Evolutionary conservation across 1,140 invertebrate species (phyloP).

Genomic region (Macrosteles quadrilineatus): DNA sequence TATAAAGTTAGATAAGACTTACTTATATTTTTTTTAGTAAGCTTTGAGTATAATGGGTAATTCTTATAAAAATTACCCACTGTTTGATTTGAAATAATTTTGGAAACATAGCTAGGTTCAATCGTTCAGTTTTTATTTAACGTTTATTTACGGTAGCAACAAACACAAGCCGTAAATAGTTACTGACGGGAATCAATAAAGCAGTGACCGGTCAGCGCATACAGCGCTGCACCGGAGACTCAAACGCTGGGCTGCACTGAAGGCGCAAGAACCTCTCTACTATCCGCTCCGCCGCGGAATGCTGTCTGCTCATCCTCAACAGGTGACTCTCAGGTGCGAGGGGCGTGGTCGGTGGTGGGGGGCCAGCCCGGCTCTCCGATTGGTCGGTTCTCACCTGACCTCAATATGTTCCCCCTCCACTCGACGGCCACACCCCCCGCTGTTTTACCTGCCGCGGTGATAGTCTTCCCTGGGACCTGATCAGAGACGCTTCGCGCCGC

Average conservation of each 20-base stretch:
- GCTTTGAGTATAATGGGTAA: no score
- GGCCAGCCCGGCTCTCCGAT: background rate
- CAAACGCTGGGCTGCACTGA: background rate
- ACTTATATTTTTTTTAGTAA: no score
- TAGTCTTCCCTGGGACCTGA: slow-evolving; percentile 13
- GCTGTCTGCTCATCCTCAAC: slow-evolving; percentile 25
- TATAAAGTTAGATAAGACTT: no score
- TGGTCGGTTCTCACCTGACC: slow-evolving; percentile 20
- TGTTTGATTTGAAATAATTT: no score
- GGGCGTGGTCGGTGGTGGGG: slow-evolving; percentile 16
- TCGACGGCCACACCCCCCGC: background rate
- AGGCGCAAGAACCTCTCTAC: background rate
- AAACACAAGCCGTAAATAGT: no score
- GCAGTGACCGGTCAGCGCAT: no score
- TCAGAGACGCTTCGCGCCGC: background rate
- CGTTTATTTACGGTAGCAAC: no score
- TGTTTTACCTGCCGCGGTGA: background rate
- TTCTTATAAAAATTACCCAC: no score
- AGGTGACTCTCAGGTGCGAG: slow-evolving; percentile 26
- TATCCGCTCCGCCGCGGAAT: background rate
- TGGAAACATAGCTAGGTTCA: no score
- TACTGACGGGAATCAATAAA: no score
- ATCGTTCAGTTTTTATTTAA: no score
- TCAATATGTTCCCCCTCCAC: slow-evolving; percentile 17
- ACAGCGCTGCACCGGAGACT: background rate